Evolutionary conservation across 2,888 invertebrate genomes (phyloP), one percentile per base, ranked within the genome.

Genomic region (Sipha maydis): DNA sequence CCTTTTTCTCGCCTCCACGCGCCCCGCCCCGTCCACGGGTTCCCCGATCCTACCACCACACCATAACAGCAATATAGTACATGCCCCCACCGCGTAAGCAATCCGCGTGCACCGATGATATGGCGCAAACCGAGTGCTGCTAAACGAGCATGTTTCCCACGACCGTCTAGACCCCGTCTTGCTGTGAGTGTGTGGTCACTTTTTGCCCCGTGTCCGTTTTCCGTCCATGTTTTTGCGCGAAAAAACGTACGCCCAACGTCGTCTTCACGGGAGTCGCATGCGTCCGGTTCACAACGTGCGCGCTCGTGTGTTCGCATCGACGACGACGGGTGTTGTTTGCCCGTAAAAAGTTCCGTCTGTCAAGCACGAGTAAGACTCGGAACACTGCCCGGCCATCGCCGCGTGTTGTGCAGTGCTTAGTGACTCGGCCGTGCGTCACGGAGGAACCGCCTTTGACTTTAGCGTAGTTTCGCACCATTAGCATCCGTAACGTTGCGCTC

Each of bases 121-220:
- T 56, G 73, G 83, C 73, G 75, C 75, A 41, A 75, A 48, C 56
- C 67, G 25, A 48, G 1, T 3, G 34, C 17, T 14, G 54, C 77
- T 9, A 25, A 56, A 73, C 86, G 80, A 82, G 80, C 80, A n/a
- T 82, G 86, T 80, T 80, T 88, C 73, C 48, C 86, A 31, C 73
- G 80, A 48, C 80, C 73, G 86, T 88, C 86, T 82, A 88, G 86
- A 88, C 86, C 41, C n/a, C 76, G 76, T 67, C 76, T 4, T 41
- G 38, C 28, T 54, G 34, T 41, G 48, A 14, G 14, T 48, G 38
- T 28, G n/a, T 54, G 80, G 4, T 34, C 4, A 34, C 34, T 34
- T 34, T 34, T 4, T 2, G 34, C 34, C 34, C 34, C 79, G 56
- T 7, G 14, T 5, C 21, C 54, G 28, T 31, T 14, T 28, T 31